Evolutionary conservation across 1,140 invertebrate species (phyloP), one percentile per base, ranked within the genome.

Genomic region (Holotrichia oblita): DNA sequence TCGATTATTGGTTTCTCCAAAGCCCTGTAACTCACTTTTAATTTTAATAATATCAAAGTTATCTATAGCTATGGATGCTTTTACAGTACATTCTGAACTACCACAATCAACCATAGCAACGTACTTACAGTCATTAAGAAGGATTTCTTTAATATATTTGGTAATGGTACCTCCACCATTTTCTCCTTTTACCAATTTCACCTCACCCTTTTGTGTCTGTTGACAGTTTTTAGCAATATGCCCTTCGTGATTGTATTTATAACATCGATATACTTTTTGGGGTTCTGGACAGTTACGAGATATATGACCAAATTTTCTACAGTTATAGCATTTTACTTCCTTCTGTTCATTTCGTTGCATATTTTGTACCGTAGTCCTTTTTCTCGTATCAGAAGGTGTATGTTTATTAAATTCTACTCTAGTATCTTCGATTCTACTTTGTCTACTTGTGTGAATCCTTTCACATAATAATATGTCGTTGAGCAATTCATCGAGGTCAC

Each of bases 261-360:
- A 41, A 40, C 73, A 74, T 40, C 3, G 7, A n/a, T 40, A 17
- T 44, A 0, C 10, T 40, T 40, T 74, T 42, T 44, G 12, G 8
- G 73, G 73, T 74, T 74, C 34, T 41, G 73, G 34, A 40, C 73
- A 73, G 14, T 73, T 22, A 6, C 72, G 72, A 9, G 40, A 14
- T 34, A 73, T 17, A 22, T 73, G 72, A 73, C 27, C 72, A 73
- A 73, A 73, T 40, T 40, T 41, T 20, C 74, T 17, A 76, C 74
- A 76, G 8, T 12, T 76, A 40, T 48, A 44, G 17, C 74, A 42
- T 24, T 73, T 73, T 69, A 27, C 8, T 3, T 12, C 12, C 27
- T 73, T 73, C 24, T 69, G 64, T 10, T 20, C 27, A 34, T 20
- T 69, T 27, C 10, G 10, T 69, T 20, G 9, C 64, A 12, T 27